Evolutionary conservation across 2,113 vertebrate genomes (phyloP).

Genomic region (Aleadryas rufinucha): DNA sequence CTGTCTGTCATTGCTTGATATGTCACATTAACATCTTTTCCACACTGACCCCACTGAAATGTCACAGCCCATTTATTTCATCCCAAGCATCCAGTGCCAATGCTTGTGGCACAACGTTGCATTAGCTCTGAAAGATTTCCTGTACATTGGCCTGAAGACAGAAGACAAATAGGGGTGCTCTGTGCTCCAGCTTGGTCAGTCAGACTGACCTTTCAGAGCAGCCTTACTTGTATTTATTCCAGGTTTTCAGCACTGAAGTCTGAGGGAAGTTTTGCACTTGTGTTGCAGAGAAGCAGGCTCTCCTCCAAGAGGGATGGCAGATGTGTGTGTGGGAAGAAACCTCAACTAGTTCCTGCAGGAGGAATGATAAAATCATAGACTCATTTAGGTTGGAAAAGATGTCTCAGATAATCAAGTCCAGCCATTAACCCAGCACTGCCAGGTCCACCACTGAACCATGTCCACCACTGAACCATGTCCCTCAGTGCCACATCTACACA

Average conservation of each 20-base stretch:
- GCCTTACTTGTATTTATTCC: neutral
- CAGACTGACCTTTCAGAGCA: neutral
- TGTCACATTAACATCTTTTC: conserved; percentile 31
- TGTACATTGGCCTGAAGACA: neutral
- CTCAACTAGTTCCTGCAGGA: fast-evolving
- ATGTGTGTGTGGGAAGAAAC: neutral
- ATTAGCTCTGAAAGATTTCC: neutral
- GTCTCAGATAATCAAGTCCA: neutral
- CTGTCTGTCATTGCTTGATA: conserved; percentile 9
- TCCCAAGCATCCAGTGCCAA: neutral
- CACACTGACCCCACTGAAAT: neutral
- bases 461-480: neutral
- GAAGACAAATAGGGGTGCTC: neutral
- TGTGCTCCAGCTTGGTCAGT: neutral
- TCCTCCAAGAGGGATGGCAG: neutral
- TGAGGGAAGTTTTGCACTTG: neutral
- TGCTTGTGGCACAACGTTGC: neutral
- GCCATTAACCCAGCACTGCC: neutral
- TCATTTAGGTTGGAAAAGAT: neutral
- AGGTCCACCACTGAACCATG: neutral
- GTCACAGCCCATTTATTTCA: neutral
- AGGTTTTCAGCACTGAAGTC: neutral
- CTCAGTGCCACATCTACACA: neutral
- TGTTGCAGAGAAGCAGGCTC: neutral
- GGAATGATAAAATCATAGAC: neutral